phyloP scores from a whole-genome alignment of 1,140 invertebrate species.

The Uloborus diversus region DNA sequence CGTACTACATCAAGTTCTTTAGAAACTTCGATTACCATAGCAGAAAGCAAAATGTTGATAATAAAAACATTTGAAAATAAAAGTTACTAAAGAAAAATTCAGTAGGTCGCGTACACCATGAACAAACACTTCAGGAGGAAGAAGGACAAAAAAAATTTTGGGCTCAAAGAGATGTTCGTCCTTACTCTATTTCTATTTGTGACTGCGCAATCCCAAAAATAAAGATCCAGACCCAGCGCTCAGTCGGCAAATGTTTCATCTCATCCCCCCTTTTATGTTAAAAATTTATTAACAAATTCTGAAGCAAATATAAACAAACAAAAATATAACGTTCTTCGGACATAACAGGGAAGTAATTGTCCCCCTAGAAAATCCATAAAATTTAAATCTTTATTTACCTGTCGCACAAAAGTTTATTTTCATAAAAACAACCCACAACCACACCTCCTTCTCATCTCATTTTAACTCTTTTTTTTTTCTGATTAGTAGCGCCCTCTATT shows the following conservation, averaged over 20 bases:
- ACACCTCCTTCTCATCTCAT: slow-evolving; percentile 4
- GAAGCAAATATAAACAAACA: too few species aligned
- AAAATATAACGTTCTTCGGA: background rate
- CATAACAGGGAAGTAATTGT: background rate
- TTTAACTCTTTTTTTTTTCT: too few species aligned
- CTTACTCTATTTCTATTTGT: slow-evolving; percentile 54
- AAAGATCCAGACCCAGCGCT: slow-evolving; percentile 48
- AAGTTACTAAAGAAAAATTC: slow-evolving; percentile 16
- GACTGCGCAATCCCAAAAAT: slow-evolving; percentile 48
- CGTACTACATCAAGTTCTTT: slow-evolving; percentile 49
- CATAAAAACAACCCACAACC: slow-evolving; percentile 2
- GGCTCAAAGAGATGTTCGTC: slow-evolving; percentile 48
- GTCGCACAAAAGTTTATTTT: background rate
- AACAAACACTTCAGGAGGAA: slow-evolving; percentile 13
- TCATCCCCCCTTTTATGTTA: background rate
- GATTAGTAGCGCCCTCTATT: too few species aligned
- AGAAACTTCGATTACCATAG: slow-evolving; percentile 54
- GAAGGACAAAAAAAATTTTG: slow-evolving; percentile 30
- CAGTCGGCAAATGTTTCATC: background rate
- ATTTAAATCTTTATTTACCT: background rate
- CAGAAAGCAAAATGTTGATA: slow-evolving; percentile 18
- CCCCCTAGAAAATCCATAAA: background rate
- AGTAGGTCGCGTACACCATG: slow-evolving; percentile 44
- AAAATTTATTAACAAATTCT: too few species aligned
- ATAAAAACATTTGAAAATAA: slow-evolving; percentile 11